Evolutionary conservation across 1,140 invertebrate species (phyloP).

Genomic region (Aphis craccivora): DNA sequence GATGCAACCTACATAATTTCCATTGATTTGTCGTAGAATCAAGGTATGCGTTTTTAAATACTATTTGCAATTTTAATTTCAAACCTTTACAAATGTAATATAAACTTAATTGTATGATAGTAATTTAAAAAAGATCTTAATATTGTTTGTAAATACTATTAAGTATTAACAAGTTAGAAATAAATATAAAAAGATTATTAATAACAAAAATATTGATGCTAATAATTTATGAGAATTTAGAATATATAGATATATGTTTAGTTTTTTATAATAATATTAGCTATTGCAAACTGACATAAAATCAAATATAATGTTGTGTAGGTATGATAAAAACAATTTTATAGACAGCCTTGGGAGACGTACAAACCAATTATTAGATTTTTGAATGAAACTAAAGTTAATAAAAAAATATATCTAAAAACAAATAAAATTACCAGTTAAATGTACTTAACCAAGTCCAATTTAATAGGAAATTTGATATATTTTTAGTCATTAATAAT

Average conservation of each 20-base stretch:
- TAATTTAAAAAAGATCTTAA: neutral
- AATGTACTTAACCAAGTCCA: neutral
- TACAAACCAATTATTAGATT: neutral
- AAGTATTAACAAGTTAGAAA: neutral
- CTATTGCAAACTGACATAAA: neutral
- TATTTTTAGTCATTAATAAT: neutral
- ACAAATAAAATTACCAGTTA: neutral
- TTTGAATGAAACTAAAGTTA: neutral
- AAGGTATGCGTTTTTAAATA: neutral
- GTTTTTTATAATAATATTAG: neutral
- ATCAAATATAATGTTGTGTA: neutral
- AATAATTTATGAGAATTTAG: neutral
- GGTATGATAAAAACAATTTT: neutral
- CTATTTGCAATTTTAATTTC: neutral
- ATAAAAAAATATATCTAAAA: neutral
- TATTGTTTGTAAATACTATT: neutral
- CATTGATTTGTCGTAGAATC: neutral
- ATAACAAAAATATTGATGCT: neutral
- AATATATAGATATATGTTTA: neutral
- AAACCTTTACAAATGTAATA: neutral
- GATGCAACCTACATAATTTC: neutral
- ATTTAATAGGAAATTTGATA: neutral
- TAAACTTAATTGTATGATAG: neutral
- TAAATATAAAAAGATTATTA: neutral
- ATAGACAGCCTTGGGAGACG: neutral